Conservation (phyloP, 1,140 invertebrate genomes). For the Lepeophtheirus salmonis region DNA sequence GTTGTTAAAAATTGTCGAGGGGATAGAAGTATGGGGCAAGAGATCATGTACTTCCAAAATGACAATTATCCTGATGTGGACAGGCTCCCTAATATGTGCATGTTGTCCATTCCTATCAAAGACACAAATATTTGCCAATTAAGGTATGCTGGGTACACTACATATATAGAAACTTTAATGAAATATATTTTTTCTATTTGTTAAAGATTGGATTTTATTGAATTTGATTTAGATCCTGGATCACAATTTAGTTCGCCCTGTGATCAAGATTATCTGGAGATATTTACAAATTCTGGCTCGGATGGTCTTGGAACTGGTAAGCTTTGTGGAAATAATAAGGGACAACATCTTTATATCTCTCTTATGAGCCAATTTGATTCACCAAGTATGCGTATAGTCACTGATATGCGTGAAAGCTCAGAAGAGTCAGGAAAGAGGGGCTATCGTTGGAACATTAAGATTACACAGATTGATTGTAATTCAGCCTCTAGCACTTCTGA, state of each 20-base stretch:
- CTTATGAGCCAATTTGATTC: background rate
- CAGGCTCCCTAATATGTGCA: background rate
- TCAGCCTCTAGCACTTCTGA: background rate
- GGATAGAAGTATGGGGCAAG: background rate
- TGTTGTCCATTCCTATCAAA: background rate
- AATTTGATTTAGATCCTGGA: conserved; percentile 8
- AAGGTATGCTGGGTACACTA: too few species aligned
- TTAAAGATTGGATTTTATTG: conserved; percentile 3
- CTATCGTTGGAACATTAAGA: background rate
- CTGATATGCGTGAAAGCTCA: too few species aligned
- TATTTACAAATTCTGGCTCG: background rate
- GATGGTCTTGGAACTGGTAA: background rate
- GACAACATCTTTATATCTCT: conserved; percentile 5
- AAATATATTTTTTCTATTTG: too few species aligned
- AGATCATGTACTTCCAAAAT: background rate
- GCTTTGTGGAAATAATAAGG: conserved; percentile 2
- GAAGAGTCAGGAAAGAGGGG: background rate
- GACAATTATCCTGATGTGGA: background rate
- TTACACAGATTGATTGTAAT: conserved; percentile 7
- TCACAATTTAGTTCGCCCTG: background rate
- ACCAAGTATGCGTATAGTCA: background rate
- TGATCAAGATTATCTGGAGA: background rate
- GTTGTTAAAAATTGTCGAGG: background rate
- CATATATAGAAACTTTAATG: too few species aligned
- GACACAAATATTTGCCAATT: background rate